Percentiles rank a stretch among this genome's conserved stretches.
phyloP scores from a whole-genome alignment of 53 echinoderm and acorn worm species.

The Arbacia lixula region DNA sequence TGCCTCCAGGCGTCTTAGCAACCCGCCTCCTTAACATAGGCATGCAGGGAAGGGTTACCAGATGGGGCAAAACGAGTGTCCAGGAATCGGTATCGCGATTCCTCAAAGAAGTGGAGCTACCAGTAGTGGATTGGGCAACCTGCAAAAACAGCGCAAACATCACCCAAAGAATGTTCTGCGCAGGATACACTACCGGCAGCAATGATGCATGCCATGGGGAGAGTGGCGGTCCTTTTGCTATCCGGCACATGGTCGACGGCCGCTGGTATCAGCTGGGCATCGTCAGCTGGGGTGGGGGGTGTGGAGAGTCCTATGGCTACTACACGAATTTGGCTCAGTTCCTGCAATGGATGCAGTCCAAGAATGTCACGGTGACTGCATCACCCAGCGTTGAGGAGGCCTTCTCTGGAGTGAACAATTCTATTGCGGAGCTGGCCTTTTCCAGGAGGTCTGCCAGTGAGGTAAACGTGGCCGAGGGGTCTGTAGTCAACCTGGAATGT shows the following conservation, averaged over 20 bases:
- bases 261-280: conserved; percentile 84
- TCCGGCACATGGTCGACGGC: conserved; percentile 24
- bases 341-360: conserved; percentile 57
- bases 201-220: conserved; percentile 85
- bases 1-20: conserved; percentile 52
- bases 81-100: conserved; percentile 37
- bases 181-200: conserved; percentile 61
- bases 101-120: conserved; percentile 66
- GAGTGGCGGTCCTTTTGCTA: conserved; percentile 84
- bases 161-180: conserved; percentile 90
- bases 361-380: conserved; percentile 11
- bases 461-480: conserved; percentile 13
- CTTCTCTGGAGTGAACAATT: not conserved
- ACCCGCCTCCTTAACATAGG: conserved; percentile 18
- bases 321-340: conserved; percentile 74
- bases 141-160: too few relatives aligned
- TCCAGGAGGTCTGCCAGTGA: not conserved
- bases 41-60: conserved; percentile 50
- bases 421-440: conserved; percentile 31
- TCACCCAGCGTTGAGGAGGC: not conserved
- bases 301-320: conserved; percentile 75
- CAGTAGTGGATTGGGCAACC: conserved; percentile 45
- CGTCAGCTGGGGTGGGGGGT: conserved; percentile 90
- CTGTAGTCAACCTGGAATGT: conserved; percentile 1
- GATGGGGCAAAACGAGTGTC: conserved; percentile 69